Base-by-base conservation (phyloP, 2,797 vertebrate genomes). In the Sus cebifrons region DNA sequence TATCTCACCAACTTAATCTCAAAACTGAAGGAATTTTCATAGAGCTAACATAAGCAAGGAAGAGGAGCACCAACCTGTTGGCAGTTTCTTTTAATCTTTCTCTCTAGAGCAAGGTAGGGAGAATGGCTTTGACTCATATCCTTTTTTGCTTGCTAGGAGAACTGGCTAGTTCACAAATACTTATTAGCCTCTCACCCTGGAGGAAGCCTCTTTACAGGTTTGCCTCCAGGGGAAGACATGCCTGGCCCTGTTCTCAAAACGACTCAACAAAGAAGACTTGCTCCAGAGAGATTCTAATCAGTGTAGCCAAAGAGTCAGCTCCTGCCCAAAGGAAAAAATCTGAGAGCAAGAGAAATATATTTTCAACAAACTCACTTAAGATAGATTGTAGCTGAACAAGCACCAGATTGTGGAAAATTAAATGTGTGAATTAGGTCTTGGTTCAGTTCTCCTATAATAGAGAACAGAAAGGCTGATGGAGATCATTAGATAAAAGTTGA, bases 401-500 rank as follows among this genome's bases (percentile, higher is more conserved):
- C 40, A 71, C 27, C 27, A 78, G 73, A 27, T 90, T 90, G 64
- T 56, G 27, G 64, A 64, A 93, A 83, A 67, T 56, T 90, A 83
- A 97, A 56, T 67, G 32, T 67, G 16, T 52, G 64, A 73, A 83
- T 89, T 82, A 93, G 10, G 15, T 71, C 62, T 83, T 82, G 75
- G 75, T 67, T 67, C 70, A 92, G 18, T 40, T 82, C 29, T 65
- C 13, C 23, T 20, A 18, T 91, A 77, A 49, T 83, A 23, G 62
- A 92, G 75, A 60, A 29, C 68, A 56, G 78, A 60, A 82, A 36
- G 29, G 6, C n/a, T 49, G 12, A 20, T 36, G 32, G n/a, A 68
- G 64, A 64, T 78, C 54, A 77, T n/a, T 83, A 89, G 79, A 54
- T 32, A 86, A 70, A 94, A 96, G n/a, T 4, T 60, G 81, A 92